Conservation (phyloP, 2,797 vertebrate genomes). For the Malacoraja senta region DNA sequence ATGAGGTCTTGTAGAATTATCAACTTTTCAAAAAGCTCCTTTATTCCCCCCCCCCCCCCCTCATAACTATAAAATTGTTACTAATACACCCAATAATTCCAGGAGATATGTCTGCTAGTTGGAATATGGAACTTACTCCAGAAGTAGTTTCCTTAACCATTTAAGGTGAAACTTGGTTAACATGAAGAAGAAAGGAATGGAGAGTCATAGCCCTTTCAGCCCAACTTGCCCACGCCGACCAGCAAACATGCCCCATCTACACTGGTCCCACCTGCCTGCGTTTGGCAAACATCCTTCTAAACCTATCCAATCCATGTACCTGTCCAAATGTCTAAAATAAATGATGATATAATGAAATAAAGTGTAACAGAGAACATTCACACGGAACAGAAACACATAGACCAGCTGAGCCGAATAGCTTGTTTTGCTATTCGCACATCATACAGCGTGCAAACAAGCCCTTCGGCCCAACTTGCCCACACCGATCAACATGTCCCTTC, state of each 20-base stretch:
- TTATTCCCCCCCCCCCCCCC: background rate
- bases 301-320: too few species aligned
- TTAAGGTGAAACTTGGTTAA: background rate
- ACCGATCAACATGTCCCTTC: too few species aligned
- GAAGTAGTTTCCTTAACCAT: background rate
- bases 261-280: too few species aligned
- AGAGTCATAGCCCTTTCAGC: too few species aligned
- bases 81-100: background rate
- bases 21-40: background rate
- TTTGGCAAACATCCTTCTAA: too few species aligned
- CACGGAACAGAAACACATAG: too few species aligned
- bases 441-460: too few species aligned
- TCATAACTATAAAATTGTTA: background rate
- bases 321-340: background rate
- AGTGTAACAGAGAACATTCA: background rate
- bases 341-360: background rate
- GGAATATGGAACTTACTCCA: background rate
- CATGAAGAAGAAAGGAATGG: background rate
- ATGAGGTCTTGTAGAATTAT: background rate
- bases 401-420: too few species aligned
- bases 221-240: too few species aligned
- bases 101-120: background rate
- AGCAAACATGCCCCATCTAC: too few species aligned
- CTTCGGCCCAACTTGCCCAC: too few species aligned
- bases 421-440: background rate